These are phyloP conservation scores for Hanleya hanleyi DNA, from an alignment of 2,888 invertebrate species.

Conservation along the genomic window DNA sequence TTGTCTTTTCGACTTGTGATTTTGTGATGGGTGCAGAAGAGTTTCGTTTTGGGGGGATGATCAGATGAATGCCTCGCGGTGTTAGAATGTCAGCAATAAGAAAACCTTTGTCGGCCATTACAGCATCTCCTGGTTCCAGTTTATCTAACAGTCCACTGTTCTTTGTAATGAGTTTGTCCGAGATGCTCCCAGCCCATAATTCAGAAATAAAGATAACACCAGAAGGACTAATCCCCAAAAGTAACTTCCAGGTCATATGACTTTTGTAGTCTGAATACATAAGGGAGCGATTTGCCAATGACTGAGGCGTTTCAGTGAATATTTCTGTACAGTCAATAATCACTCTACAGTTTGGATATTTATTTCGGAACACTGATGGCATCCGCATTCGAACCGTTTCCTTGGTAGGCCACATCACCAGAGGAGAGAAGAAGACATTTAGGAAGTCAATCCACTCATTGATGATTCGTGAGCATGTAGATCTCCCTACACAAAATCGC, in stretches of 20 bases:
- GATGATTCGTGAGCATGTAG: no score
- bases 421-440: no score
- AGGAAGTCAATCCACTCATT: no score
- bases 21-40: neutral
- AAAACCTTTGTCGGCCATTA: conserved; percentile 38
- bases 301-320: conserved; percentile 25
- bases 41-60: conserved; percentile 21
- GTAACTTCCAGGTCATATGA: conserved; percentile 25
- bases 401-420: no score
- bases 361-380: no score
- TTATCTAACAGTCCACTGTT: conserved; percentile 22
- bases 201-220: conserved; percentile 30
- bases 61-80: conserved; percentile 5
- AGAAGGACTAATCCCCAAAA: conserved; percentile 28
- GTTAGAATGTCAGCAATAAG: conserved; percentile 25
- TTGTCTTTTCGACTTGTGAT: conserved; percentile 4
- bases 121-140: conserved; percentile 29
- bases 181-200: conserved; percentile 29
- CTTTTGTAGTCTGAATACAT: conserved; percentile 37
- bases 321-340: conserved; percentile 40
- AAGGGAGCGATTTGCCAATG: conserved; percentile 27
- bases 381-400: no score
- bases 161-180: conserved; percentile 21
- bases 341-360: conserved; percentile 19
- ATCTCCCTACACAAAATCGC: no score